phyloP scores from a whole-genome alignment of 1,140 invertebrate genomes.

The Heliconius nattereri region DNA sequence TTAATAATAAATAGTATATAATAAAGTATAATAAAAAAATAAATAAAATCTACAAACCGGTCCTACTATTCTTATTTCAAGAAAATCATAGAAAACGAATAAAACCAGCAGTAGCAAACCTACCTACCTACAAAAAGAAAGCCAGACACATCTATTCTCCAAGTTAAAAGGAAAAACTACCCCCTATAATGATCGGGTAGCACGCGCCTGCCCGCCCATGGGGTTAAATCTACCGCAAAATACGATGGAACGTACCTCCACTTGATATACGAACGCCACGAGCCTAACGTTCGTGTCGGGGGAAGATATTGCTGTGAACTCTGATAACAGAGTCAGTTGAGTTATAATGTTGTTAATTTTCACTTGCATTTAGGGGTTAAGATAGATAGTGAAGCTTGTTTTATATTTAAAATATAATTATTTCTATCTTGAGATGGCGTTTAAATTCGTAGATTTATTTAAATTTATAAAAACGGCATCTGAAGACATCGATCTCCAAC shows the following conservation, averaged over 20 bases:
- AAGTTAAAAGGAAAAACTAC: slow-evolving; percentile 24
- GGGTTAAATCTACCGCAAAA: slow-evolving; percentile 10
- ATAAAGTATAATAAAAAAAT: too few species aligned
- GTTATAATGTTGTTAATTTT: neutral
- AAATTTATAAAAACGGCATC: too few species aligned
- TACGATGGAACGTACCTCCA: neutral
- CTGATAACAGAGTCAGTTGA: neutral
- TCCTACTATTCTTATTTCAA: neutral
- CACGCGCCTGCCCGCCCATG: slow-evolving; percentile 17
- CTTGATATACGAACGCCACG: neutral
- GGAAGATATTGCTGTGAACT: neutral
- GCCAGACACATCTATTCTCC: slow-evolving; percentile 30
- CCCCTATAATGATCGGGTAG: slow-evolving; percentile 13
- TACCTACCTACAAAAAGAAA: slow-evolving; percentile 12
- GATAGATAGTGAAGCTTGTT: neutral
- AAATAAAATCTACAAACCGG: too few species aligned
- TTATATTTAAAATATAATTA: neutral
- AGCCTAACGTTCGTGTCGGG: neutral
- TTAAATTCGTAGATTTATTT: too few species aligned
- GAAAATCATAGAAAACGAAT: neutral
- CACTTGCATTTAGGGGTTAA: neutral
- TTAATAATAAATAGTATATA: too few species aligned
- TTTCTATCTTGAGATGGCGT: neutral
- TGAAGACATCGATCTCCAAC: too few species aligned
- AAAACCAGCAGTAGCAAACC: neutral